Base-by-base conservation (phyloP, 2,113 vertebrate genomes). In the Eptatretus burgeri region DNA sequence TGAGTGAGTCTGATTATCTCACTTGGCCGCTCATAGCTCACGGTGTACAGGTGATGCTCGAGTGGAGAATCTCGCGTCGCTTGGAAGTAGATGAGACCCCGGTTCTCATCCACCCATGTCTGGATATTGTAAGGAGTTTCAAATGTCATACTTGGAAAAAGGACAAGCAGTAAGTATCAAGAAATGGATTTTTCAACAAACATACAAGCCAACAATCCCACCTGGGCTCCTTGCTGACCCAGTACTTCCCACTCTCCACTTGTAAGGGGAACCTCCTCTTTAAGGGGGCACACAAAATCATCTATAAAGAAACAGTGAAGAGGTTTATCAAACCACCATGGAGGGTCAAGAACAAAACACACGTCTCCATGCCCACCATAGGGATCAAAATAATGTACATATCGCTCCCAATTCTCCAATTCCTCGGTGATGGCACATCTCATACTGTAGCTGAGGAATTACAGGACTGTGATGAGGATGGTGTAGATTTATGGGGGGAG, bases 51-150 rank as follows among this genome's bases (percentile, higher is more conserved):
- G 70, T 95, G 89, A 53, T 95, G 89, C 69, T 95, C 89, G 72
- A 95, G 69, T 0, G 89, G 85, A 2, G 89, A 89, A 76, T 95
- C 89, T 72, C 76, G 83, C 0, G 87, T 95, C 67, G 81, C 85
- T 75, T 94, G 89, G 75, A 95, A 95, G 64, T 84, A 95, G 66
- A 89, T 83, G 73, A 89, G 70, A 75, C 80, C 82, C 0, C 80
- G 78, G n/a, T 76, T 74, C 75, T 94, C 89, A 0, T 93, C 85
- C 66, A 95, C 89, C 89, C 87, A 93, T 72, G 94, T 87, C 87
- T 95, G 69, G 2, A 20, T 51, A 20, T 11, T 11, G 56, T 60
- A 12, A 13, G 56, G n/a, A 60, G n/a, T 60, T 60, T 60, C n/a
- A 60, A 60, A 60, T 41, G 27, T 41, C 27, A 41, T 7, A 41